These are phyloP conservation scores for Teleogryllus oceanicus DNA, from an alignment of 2,888 invertebrate species.

Conservation along the genomic window DNA sequence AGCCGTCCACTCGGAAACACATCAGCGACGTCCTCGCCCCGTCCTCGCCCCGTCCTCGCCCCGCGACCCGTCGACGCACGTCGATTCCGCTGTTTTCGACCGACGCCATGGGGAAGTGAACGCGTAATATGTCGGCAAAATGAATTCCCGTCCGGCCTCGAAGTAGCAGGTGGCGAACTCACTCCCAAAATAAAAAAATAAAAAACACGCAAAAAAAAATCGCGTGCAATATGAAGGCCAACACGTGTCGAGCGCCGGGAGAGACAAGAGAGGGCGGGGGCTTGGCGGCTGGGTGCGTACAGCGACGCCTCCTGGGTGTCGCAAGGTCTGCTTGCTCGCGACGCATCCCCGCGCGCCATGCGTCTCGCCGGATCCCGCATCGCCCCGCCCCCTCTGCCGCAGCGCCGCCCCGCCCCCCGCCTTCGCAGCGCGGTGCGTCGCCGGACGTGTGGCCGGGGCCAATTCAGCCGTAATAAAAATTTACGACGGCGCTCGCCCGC, in stretches of 20 bases:
- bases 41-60: no score
- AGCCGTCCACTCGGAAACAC: no score
- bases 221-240: not conserved
- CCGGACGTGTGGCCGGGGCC: not conserved
- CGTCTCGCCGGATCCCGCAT: not conserved
- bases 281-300: no score
- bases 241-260: not conserved
- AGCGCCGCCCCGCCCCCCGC: not conserved
- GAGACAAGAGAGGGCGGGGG: not conserved
- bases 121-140: no score
- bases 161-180: no score
- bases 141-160: no score
- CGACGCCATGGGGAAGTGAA: no score
- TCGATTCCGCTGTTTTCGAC: no score
- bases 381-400: not conserved
- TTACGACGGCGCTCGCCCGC: not conserved
- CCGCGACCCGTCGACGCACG: no score
- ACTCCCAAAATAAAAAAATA: no score
- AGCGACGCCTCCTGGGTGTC: not conserved
- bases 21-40: no score
- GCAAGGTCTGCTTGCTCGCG: not conserved
- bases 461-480: constrained; percentile 11
- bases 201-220: no score
- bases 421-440: not conserved
- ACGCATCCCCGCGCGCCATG: not conserved